A percentile compares a stretch with the other conserved stretches of the same genome.
phyloP scores from a whole-genome alignment of 2,797 vertebrate genomes.

The Channallabes apus region DNA sequence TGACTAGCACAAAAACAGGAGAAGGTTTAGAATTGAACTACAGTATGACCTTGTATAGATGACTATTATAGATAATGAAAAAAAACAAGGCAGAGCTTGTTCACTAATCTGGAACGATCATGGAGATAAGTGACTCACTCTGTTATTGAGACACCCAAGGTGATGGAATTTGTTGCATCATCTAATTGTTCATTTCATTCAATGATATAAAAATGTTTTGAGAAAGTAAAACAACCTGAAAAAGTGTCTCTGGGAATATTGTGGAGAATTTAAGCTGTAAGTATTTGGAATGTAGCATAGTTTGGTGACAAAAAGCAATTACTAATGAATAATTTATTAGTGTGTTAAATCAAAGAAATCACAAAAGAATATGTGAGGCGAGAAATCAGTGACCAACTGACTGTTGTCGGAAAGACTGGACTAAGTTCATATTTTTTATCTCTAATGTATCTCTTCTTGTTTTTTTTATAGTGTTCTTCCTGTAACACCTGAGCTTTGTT shows the following conservation, averaged over 20 bases:
- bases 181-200: not conserved
- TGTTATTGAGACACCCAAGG: conserved; percentile 20
- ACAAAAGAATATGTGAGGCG: no score
- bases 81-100: conserved; percentile 13
- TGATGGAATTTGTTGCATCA: not conserved
- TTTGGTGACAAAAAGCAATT: no score
- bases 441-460: not conserved
- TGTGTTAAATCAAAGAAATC: not conserved
- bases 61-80: conserved; percentile 27
- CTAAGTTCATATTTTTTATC: not conserved
- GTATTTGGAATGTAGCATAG: not conserved
- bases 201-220: not conserved
- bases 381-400: not conserved
- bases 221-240: not conserved
- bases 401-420: not conserved
- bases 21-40: conserved; percentile 17
- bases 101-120: conserved; percentile 10
- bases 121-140: not conserved
- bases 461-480: not conserved
- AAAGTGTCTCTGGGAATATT: not conserved
- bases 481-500: not conserved
- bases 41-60: conserved; percentile 10
- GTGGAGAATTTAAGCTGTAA: not conserved
- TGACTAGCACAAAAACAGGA: not conserved
- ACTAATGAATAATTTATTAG: not conserved